Evolutionary conservation across 2,113 vertebrate species (phyloP).

Genomic region (Apeltes quadracus): DNA sequence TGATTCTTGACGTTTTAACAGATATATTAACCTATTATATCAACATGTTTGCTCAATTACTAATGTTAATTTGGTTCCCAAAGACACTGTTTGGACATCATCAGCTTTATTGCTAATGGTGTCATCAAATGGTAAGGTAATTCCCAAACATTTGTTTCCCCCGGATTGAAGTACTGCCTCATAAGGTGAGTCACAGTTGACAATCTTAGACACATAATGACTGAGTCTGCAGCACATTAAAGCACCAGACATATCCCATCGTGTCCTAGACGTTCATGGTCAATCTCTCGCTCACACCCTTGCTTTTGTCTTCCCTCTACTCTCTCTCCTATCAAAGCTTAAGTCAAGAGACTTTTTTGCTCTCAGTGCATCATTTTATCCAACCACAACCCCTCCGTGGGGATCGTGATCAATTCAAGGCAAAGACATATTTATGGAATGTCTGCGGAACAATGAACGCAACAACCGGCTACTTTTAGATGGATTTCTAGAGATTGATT

Average conservation of each 20-base stretch:
- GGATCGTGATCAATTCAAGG: slow-evolving; percentile 2
- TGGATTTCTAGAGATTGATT: slow-evolving; percentile 11
- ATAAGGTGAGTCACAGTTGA: not conserved
- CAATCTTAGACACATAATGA: slow-evolving; percentile 10
- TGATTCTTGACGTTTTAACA: not conserved
- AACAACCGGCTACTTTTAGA: not conserved
- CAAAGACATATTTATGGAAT: slow-evolving; percentile 10
- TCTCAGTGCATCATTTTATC: not conserved
- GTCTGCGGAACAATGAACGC: slow-evolving; percentile 27
- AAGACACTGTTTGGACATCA: too few relatives aligned
- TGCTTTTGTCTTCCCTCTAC: not conserved
- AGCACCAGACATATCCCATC: not conserved
- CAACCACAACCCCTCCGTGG: not conserved
- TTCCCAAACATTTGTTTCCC: not conserved
- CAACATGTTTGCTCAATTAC: not conserved
- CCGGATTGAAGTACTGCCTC: not conserved
- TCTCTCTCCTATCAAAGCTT: not conserved
- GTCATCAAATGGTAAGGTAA: not conserved
- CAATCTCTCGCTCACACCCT: not conserved
- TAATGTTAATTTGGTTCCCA: not conserved
- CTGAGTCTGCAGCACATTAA: slow-evolving; percentile 13
- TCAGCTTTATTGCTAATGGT: not conserved
- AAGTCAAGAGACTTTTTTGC: not conserved
- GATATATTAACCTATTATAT: not conserved
- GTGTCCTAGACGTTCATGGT: not conserved